Evolutionary conservation across 35 echinoderm and acorn worm species (phyloP).

Genomic region (Heliocidaris erythrogramma): DNA sequence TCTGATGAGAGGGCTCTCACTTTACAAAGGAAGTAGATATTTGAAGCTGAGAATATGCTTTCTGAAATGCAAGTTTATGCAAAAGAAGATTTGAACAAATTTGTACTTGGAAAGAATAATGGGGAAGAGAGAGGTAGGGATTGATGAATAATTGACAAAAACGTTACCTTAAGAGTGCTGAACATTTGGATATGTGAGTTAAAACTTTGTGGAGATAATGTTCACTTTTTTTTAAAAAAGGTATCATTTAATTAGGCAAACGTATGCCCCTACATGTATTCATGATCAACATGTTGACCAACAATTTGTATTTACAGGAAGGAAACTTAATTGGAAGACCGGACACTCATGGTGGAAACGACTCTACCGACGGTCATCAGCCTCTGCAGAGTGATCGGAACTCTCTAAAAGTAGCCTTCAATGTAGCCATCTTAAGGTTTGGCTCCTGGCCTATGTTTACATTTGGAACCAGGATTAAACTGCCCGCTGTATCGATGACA

Average conservation of each 20-base stretch:
- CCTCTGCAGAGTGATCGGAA: background rate
- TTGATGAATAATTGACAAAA: background rate
- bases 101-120: background rate
- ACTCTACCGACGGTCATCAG: background rate
- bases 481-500: constrained; percentile 21
- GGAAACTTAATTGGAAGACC: background rate
- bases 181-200: no score
- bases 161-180: background rate
- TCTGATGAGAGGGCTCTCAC: no score
- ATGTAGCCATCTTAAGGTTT: background rate
- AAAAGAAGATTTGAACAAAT: no score
- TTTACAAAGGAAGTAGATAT: no score
- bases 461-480: background rate
- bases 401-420: background rate
- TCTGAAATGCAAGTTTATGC: no score
- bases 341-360: background rate
- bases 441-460: constrained; percentile 6
- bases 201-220: no score
- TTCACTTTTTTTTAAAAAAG: no score
- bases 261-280: background rate
- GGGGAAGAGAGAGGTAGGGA: background rate
- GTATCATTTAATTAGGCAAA: background rate
- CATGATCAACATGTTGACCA: background rate
- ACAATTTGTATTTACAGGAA: background rate
- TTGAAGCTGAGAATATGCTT: no score